Base-by-base conservation (phyloP, 2,797 vertebrate species). In the Setipinna tenuifilis region DNA sequence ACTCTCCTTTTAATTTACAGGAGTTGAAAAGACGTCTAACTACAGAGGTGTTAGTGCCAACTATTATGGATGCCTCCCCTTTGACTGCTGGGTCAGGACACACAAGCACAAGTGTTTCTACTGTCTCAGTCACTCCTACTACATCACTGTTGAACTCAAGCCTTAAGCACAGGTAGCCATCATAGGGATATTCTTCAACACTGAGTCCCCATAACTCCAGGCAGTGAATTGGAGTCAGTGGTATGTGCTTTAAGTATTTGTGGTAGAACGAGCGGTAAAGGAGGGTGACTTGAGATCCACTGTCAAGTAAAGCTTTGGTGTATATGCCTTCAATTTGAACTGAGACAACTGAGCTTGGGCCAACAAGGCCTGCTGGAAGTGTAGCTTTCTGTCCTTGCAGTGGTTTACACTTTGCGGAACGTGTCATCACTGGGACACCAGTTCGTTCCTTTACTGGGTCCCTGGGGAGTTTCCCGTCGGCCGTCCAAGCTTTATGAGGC, bases 1-100 rank as follows among this genome's bases (percentile, higher is more conserved):
- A 46, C 9, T 87, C 84, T 19, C 87, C 87, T 16, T 6, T 46
- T 0, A 23, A n/a, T 82, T 85, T 71, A 12, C 82, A 87, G n/a
- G 44, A 10, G 0, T 50, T 21, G 10, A 89, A 31, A 12, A 87
- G 81, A 46, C 25, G 31, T 62, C 57, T 80, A 28, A 89, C 86
- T 3, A 84, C 41, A 28, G 75, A 59, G 17, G 86, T 88, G 84
- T 90, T 89, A 19, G 83, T 88, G 4, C 86, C 87, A 16, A 89
- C 86, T 4, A 89, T 23, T 0, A 89, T 88, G 21, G 83, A 82
- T 9, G 28, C 81, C 3, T 87, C 62, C 9, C 83, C 71, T 41
- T 82, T 87, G 0, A 83, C 19, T 25, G 78, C 58, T 3, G 88
- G 88, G 7, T 61, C 58, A 0, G 58, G 58, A 61, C 58, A 61